These are phyloP conservation scores for Spinus pinus DNA, from an alignment of 2,797 vertebrate species.

Conservation along the genomic window DNA sequence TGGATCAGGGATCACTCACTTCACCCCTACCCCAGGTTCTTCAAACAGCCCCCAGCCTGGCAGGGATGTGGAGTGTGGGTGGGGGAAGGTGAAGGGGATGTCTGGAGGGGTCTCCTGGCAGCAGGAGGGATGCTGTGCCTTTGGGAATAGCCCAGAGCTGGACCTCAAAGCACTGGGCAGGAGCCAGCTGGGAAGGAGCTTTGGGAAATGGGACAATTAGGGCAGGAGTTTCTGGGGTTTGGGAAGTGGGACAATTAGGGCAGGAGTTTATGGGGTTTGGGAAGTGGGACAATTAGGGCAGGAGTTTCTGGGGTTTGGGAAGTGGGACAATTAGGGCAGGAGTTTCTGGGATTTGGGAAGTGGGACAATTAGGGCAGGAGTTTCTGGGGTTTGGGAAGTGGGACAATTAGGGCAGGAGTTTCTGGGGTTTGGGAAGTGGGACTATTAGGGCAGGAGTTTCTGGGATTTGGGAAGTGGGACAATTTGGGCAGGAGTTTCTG, in stretches of 20 bases:
- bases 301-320: neutral
- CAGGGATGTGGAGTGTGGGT: rapidly evolving
- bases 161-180: rapidly evolving
- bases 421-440: too few species aligned
- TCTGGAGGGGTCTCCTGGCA: neutral
- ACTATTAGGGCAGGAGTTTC: neutral
- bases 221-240: neutral
- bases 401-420: neutral
- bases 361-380: neutral
- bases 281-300: rapidly evolving
- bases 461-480: rapidly evolving
- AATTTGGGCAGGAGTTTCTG: neutral
- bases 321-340: neutral
- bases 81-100: neutral
- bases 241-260: neutral
- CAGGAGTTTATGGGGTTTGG: neutral
- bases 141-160: neutral
- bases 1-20: neutral
- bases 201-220: rapidly evolving
- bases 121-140: neutral
- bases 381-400: rapidly evolving
- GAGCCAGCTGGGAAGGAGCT: neutral
- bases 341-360: neutral
- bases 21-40: neutral
- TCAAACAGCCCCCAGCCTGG: neutral